Percentiles rank a stretch among this genome's conserved stretches.
phyloP scores from a whole-genome alignment of 2,113 vertebrate species.

The Glareola pratincola region DNA sequence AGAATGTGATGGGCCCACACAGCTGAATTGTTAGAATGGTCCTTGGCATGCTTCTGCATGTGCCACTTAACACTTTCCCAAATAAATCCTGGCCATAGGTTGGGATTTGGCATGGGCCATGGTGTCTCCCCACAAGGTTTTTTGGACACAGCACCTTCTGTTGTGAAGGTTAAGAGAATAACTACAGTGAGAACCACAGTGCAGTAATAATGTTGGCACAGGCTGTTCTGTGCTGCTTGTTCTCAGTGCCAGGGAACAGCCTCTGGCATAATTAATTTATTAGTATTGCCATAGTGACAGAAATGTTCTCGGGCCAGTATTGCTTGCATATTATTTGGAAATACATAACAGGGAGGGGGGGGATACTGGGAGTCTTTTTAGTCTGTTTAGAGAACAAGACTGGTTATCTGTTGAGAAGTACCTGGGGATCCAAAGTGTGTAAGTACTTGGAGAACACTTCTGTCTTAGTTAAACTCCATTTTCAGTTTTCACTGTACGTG shows the following conservation, averaged over 20 bases:
- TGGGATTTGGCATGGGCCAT: background rate
- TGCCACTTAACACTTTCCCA: background rate
- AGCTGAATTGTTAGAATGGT: background rate
- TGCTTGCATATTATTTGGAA: conserved; percentile 4
- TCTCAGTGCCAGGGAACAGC: background rate
- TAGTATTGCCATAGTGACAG: conserved; percentile 4
- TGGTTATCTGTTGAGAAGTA: background rate
- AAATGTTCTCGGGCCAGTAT: background rate
- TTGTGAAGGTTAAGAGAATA: background rate
- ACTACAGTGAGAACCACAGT: background rate
- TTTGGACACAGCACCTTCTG: background rate
- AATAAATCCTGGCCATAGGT: background rate
- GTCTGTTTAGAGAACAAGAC: background rate
- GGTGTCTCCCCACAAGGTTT: background rate
- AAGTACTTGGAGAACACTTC: background rate
- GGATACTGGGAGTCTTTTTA: background rate
- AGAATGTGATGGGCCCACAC: background rate
- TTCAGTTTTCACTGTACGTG: background rate
- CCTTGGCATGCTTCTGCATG: background rate
- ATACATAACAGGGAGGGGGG: background rate
- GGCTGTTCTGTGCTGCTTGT: background rate
- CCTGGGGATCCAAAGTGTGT: background rate
- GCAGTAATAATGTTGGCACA: background rate
- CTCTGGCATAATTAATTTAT: conserved; percentile 26
- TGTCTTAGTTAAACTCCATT: background rate